Evolutionary conservation across 1,140 invertebrate genomes (phyloP), one percentile per base, ranked within the genome.

Genomic region (Luehdorfia chinensis): DNA sequence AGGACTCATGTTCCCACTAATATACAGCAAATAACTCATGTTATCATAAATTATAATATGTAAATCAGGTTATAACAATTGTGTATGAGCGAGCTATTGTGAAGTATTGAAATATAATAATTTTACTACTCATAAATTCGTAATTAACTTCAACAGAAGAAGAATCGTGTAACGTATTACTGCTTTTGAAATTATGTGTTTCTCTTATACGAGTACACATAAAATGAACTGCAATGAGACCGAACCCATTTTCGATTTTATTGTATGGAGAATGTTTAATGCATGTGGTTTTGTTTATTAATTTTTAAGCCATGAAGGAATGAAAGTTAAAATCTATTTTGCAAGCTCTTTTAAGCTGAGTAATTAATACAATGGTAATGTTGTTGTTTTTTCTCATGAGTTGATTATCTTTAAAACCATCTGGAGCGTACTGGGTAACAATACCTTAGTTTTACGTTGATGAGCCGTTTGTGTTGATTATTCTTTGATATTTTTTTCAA

Each of bases 41-140:
- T 52, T 37, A 36, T 47, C 47, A 51, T 61, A 61, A 61, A 57
- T 47, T 39, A 28, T 32, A 36, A 31, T 44, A 12, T 30, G 23
- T 11, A 12, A 19, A 43, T 11, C 39, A 18, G 8, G 39, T 18
- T 37, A 30, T 16, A 30, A 16, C 8, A 30, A 28, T 43, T n/a
- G 7, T 6, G 27, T 30, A 16, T 30, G 8, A 9, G 4, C 27
- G 12, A 43, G 39, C 23, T 43, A 37, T 37, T 37, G 34, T 37
- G 6, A 6, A 23, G 9, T 2, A 13, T 13, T 21, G 8, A 5
- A 21, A 21, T 33, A 18, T 16, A 33, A 30, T 15, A 32, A 23
- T 21, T 21, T 37, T 21, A 23, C 12, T 11, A 9, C 18, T 19
- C 16, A 19, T 37, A 12, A 9, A 1, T 37, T 37, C n/a, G 18